These are phyloP conservation scores for Elegia similella DNA, from an alignment of 2,888 invertebrate genomes.

Conservation along the genomic window DNA sequence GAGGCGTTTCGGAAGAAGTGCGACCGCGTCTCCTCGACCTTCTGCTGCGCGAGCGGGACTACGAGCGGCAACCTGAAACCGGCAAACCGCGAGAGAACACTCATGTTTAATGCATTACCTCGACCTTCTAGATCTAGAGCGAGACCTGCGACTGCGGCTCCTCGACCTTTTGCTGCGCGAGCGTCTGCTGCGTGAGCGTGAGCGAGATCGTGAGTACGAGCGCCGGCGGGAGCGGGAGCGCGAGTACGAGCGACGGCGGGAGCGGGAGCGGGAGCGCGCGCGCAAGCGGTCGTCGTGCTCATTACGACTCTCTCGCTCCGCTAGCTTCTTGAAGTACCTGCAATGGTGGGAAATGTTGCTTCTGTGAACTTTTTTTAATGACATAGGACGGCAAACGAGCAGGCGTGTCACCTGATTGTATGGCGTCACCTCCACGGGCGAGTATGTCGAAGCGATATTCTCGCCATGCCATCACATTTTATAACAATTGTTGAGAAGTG, in stretches of 20 bases:
- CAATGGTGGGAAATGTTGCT: background rate
- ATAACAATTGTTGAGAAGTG: too few relatives aligned
- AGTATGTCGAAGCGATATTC: too few relatives aligned
- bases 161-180: conserved; percentile 45
- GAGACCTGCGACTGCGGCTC: conserved; percentile 36
- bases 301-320: conserved; percentile 77
- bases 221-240: conserved; percentile 37
- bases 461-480: too few relatives aligned
- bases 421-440: too few relatives aligned
- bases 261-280: conserved; percentile 39
- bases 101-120: conserved; percentile 18
- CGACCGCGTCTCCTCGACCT: conserved; percentile 31
- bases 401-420: too few relatives aligned
- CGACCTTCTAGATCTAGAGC: conserved; percentile 54
- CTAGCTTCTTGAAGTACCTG: conserved; percentile 60
- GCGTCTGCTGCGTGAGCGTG: conserved; percentile 39
- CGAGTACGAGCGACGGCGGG: conserved; percentile 53
- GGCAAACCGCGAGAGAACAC: too few relatives aligned
- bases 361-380: too few relatives aligned
- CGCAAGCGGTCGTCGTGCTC: conserved; percentile 67
- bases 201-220: conserved; percentile 34
- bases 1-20: too few relatives aligned
- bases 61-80: too few relatives aligned
- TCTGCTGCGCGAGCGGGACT: conserved; percentile 46
- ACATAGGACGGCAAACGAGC: too few relatives aligned